phyloP scores from a whole-genome alignment of 2,113 vertebrate genomes.

The Gadus macrocephalus region DNA sequence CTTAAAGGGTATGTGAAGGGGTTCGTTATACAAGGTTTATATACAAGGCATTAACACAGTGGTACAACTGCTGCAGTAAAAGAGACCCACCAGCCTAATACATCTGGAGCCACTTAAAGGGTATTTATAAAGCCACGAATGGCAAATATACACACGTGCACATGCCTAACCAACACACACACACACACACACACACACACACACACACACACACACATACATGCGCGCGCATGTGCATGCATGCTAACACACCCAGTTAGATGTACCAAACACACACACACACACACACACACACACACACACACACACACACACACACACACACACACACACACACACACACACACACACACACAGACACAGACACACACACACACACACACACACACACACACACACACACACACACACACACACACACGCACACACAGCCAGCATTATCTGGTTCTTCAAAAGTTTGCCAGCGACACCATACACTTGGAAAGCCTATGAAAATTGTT shows the following conservation, averaged over 20 bases:
- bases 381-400: conserved; percentile 27
- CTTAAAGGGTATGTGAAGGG: conserved; percentile 58
- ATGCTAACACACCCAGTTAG: conserved; percentile 27
- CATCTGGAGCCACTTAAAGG: conserved; percentile 69
- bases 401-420: conserved; percentile 24
- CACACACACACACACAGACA: too few species aligned
- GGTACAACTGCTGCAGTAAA: conserved; percentile 56
- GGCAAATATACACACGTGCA: conserved; percentile 18
- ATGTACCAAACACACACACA: conserved; percentile 20
- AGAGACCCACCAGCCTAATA: conserved; percentile 58
- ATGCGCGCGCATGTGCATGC: conserved; percentile 13
- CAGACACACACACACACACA: conserved; percentile 21
- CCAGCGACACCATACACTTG: conserved; percentile 36
- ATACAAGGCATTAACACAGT: conserved; percentile 64
- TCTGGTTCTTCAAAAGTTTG: conserved; percentile 43
- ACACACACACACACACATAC: conserved; percentile 21
- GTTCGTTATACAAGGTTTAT: conserved; percentile 63
- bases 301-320: conserved; percentile 36
- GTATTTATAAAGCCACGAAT: conserved; percentile 62
- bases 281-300: conserved; percentile 28
- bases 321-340: too few species aligned
- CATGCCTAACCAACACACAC: conserved; percentile 9
- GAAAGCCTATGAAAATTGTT: conserved; percentile 47
- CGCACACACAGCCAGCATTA: conserved; percentile 36
- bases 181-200: conserved; percentile 16